These are phyloP conservation scores for Bicyclus anynana DNA, from an alignment of 1,140 invertebrate species.

Conservation along the genomic window DNA sequence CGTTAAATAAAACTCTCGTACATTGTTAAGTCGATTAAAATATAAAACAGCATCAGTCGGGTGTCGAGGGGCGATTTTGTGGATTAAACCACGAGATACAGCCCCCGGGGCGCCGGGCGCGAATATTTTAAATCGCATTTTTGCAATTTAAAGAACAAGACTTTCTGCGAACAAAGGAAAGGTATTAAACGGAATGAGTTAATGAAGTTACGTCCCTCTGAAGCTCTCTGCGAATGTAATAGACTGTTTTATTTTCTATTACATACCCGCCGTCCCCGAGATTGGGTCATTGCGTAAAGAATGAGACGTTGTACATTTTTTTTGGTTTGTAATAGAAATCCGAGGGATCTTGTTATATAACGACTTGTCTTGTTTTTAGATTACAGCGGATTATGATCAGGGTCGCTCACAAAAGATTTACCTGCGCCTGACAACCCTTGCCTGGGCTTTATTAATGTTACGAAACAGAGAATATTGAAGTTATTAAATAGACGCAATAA, in stretches of 20 bases:
- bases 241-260: conserved; percentile 22
- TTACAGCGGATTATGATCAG: neutral
- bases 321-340: neutral
- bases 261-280: neutral
- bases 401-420: neutral
- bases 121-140: conserved; percentile 38
- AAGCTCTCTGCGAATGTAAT: conserved; percentile 20
- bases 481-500: too few species aligned
- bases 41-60: too few species aligned
- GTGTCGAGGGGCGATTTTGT: conserved; percentile 30
- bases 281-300: conserved; percentile 8
- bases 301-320: neutral
- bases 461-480: too few species aligned
- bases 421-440: too few species aligned
- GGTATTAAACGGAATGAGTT: conserved; percentile 31
- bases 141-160: conserved; percentile 36
- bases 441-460: too few species aligned
- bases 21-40: too few species aligned
- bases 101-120: conserved; percentile 10
- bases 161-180: conserved; percentile 20
- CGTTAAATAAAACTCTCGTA: too few species aligned
- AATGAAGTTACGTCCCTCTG: conserved; percentile 27
- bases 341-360: neutral
- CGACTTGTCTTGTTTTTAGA: neutral
- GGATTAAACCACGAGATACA: conserved; percentile 28